Evolutionary conservation across 2,113 vertebrate species (phyloP), one percentile per base, ranked within the genome.

Genomic region (Onychostruthus taczanowskii): DNA sequence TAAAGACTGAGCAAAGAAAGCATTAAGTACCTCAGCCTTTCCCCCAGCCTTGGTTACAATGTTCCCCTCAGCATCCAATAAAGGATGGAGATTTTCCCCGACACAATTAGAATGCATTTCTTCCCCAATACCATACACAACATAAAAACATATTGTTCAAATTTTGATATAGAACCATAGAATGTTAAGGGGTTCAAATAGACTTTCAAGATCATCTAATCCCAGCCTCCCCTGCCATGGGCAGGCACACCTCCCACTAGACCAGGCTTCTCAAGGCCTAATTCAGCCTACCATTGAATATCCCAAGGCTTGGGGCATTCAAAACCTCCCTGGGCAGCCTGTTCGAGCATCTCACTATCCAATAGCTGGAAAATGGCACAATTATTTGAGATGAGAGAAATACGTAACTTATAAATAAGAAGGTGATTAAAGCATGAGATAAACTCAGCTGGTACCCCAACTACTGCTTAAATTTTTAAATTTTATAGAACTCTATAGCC

Each of bases 281-380:
- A 64, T 31, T n/a, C 63, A 61, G 7, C 39, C 19, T 53, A 28
- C 12, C 23, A 62, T 39, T 39, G 33, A 46, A 33, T 16, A 46
- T 13, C 0, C 0, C 2, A 10, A 4, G 10, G 13, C 12, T 7
- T 62, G 23, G 8, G 55, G 8, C 28, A 69, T 10, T 8, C 39
- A 33, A 3, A 78, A 53, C 33, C 33, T 28, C 8, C 47, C 10
- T 53, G 47, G 33, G 23, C 31, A 76, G 46, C 46, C 11, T 61
- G 27, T 3, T 62, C 16, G 39, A n/a, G 18, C 2, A 1, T 28
- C 27, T 53, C 23, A 62, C 18, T 22, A 62, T 8, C 7, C 28
- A 75, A 69, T 43, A 37, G 49, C 49, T 82, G n/a, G 55, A 91
- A 91, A 46, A 87, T 15, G 35, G 55, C 63, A 85, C 31, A 69